A percentile compares a stretch with the other conserved stretches of the same genome.
phyloP scores from a whole-genome alignment of 2,113 vertebrate genomes.

The Numenius arquata region DNA sequence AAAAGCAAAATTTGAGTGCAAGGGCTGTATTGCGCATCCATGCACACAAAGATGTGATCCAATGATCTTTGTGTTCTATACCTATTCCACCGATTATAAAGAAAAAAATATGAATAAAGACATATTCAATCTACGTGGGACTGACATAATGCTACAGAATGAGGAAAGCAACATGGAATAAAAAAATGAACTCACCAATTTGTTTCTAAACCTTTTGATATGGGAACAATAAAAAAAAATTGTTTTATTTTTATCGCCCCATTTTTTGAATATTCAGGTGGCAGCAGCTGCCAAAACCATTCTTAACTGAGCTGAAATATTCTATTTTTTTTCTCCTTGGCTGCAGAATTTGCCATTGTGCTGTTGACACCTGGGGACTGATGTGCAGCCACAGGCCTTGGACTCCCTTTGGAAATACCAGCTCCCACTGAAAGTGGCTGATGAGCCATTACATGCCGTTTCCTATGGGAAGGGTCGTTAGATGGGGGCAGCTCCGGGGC shows the following conservation, averaged over 20 bases:
- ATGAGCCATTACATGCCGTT: background rate
- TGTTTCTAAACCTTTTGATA: background rate
- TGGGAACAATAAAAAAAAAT: no score
- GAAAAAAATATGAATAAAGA: background rate
- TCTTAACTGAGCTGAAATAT: background rate
- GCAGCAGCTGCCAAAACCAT: background rate
- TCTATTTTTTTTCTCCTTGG: background rate
- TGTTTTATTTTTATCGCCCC: background rate
- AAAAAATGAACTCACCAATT: background rate
- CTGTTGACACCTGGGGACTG: background rate
- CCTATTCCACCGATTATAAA: background rate
- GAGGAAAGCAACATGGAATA: background rate
- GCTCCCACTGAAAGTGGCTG: background rate
- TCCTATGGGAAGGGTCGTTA: background rate
- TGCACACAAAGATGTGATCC: background rate
- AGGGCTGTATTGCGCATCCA: accelerated
- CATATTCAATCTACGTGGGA: background rate
- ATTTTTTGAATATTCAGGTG: background rate
- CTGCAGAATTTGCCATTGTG: background rate
- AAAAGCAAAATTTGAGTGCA: background rate
- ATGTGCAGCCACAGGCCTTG: background rate
- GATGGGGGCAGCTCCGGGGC: accelerated
- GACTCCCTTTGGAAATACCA: background rate
- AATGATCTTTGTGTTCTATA: background rate
- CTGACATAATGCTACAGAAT: background rate